Conservation (phyloP, 2,888 invertebrate genomes). For the Agrochola litura region DNA sequence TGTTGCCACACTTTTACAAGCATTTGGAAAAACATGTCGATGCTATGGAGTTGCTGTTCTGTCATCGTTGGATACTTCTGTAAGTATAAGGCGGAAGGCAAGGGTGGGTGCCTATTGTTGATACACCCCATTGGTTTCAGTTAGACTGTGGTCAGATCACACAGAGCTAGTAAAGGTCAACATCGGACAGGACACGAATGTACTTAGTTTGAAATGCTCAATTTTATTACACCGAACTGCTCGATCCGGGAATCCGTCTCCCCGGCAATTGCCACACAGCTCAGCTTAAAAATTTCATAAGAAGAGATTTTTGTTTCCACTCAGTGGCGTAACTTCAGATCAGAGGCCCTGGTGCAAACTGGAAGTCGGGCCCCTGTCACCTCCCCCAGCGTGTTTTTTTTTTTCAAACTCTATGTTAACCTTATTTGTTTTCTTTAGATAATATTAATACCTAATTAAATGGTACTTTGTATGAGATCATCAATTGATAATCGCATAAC, state of each 20-base stretch:
- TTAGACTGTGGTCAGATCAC: neutral
- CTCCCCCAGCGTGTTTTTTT: too few relatives aligned
- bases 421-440: too few relatives aligned
- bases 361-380: too few relatives aligned
- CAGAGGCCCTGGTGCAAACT: too few relatives aligned
- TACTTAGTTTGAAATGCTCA: neutral
- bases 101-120: neutral
- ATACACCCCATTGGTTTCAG: neutral
- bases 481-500: too few relatives aligned
- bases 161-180: neutral
- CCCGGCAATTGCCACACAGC: neutral
- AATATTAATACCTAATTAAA: too few relatives aligned
- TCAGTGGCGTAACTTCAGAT: too few relatives aligned
- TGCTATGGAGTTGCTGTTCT: slow-evolving; percentile 97
- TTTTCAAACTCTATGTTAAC: too few relatives aligned
- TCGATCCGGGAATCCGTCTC: neutral
- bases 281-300: too few relatives aligned
- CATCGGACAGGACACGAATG: neutral
- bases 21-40: slow-evolving; percentile 96
- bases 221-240: neutral
- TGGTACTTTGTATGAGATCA: too few relatives aligned
- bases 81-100: slow-evolving; percentile 86
- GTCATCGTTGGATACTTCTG: slow-evolving; percentile 98
- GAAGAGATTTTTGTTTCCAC: neutral
- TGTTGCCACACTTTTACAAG: slow-evolving; percentile 97